Evolutionary conservation across 2,888 invertebrate species (phyloP), one percentile per base, ranked within the genome.

Genomic region (Hanleya hanleyi): DNA sequence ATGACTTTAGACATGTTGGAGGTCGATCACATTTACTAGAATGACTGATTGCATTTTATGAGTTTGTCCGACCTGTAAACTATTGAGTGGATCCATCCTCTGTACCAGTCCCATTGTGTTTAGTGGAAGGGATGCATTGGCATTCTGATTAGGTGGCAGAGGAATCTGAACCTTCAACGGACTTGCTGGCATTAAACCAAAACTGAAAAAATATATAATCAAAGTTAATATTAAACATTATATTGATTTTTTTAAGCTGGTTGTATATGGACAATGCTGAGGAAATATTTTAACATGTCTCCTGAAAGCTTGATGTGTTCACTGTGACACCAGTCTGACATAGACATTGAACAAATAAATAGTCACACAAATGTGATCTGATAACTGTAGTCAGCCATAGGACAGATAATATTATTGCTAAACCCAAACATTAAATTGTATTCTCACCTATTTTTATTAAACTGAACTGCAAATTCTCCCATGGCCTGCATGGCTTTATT

Each of bases 401-500:
- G n/a, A 15, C 15, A 15, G 3, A 4, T 57, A 26, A 1, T 26
- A 5, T 22, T 26, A 57, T 12, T n/a, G 22, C n/a, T n/a, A n/a
- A n/a, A n/a, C n/a, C n/a, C n/a, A n/a, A n/a, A n/a, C n/a, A n/a
- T n/a, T n/a, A n/a, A n/a, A n/a, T n/a, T n/a, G n/a, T n/a, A n/a
- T n/a, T n/a, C n/a, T n/a, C n/a, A 87, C 87, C 87, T 96, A 92
- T 99, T 99, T 91, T 98, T 99, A 91, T 99, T 99, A 86, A 99
- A 94, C 89, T 99, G 99, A 88, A 99, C 96, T 18, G 99, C 99
- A 92, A 99, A 99, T 7, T 95, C 95, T 84, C 93, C 94, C 96
- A 99, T 97, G 18, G 97, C 95, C 90, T 97, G 97, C 97, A 99
- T 97, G 1, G 99, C 99, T 91, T 96, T 97, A 92, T 99, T 99